A percentile compares a stretch with the other conserved stretches of the same genome.
These are phyloP conservation scores for Hucho hucho DNA, from an alignment of 2,113 vertebrate species.

Conservation along the genomic window DNA sequence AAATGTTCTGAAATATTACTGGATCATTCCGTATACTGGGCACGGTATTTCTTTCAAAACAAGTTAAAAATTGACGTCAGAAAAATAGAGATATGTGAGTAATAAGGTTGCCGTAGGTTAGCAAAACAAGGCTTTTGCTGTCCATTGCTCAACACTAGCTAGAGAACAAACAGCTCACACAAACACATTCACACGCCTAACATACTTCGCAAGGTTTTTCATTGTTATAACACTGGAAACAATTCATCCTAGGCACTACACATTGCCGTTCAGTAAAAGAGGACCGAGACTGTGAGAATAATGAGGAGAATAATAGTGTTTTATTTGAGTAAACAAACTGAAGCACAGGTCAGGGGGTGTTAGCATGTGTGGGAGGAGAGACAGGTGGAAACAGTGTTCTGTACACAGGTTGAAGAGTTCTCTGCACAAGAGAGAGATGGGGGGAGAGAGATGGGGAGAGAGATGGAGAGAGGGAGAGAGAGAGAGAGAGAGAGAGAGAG, in stretches of 20 bases:
- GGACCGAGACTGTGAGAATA: slow-evolving; percentile 50
- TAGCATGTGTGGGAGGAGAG: slow-evolving; percentile 55
- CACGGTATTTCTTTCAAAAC: no score
- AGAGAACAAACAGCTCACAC: no score
- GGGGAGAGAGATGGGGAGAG: background rate
- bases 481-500: slow-evolving; percentile 5
- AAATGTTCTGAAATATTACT: no score
- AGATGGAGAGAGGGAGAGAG: background rate
- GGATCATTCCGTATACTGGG: no score
- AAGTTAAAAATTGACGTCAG: background rate
- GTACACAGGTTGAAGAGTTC: slow-evolving; percentile 61
- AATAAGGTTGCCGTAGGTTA: background rate
- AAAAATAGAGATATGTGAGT: background rate
- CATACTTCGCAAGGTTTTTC: no score
- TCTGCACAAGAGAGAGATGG: slow-evolving; percentile 17
- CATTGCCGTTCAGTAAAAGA: background rate
- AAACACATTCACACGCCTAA: no score
- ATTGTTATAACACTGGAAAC: background rate
- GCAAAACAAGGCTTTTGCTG: background rate
- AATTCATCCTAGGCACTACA: background rate
- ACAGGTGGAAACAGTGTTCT: slow-evolving; percentile 62
- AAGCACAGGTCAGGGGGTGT: slow-evolving; percentile 28
- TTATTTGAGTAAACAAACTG: slow-evolving; percentile 59
- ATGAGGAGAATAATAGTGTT: slow-evolving; percentile 48
- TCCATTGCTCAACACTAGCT: background rate